These are phyloP conservation scores for Hiodon alosoides DNA, from an alignment of 2,113 vertebrate species.

Conservation along the genomic window DNA sequence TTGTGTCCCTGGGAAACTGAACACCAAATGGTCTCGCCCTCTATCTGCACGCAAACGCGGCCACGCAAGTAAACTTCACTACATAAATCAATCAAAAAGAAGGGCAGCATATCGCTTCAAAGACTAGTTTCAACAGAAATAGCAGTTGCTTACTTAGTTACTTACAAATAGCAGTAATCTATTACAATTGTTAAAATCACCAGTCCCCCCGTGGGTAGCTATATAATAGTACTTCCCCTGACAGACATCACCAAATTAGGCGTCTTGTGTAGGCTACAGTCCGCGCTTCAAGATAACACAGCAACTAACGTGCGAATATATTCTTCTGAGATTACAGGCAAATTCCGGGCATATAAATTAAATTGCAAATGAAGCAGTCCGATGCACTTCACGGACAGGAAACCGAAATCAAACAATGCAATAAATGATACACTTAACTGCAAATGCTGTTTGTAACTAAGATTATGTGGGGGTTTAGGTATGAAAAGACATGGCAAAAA, in stretches of 20 bases:
- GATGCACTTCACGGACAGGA: no score
- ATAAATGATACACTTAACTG: no score
- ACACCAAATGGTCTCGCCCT: conserved; percentile 27
- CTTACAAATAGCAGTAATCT: no score
- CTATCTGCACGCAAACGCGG: conserved; percentile 34
- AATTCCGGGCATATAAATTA: no score
- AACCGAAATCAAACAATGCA: no score
- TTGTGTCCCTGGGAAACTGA: conserved; percentile 26
- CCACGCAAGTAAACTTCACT: conserved; percentile 21
- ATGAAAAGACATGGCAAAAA: no score
- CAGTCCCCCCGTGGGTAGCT: no score
- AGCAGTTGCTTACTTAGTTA: conserved; percentile 24
- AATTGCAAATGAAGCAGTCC: no score
- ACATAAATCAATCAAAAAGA: conserved; percentile 29
- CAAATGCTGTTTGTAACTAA: no score
- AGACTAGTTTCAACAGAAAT: conserved; percentile 11
- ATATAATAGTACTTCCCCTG: no score
- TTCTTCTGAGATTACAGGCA: not conserved
- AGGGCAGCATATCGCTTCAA: conserved; percentile 19
- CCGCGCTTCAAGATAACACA: not conserved
- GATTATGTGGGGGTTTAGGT: no score
- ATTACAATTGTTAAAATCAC: not conserved
- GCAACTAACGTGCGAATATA: not conserved
- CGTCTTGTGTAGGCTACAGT: not conserved
- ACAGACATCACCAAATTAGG: not conserved